These are phyloP conservation scores for Fragum whitleyi DNA, from an alignment of 2,888 invertebrate genomes.

Conservation along the genomic window DNA sequence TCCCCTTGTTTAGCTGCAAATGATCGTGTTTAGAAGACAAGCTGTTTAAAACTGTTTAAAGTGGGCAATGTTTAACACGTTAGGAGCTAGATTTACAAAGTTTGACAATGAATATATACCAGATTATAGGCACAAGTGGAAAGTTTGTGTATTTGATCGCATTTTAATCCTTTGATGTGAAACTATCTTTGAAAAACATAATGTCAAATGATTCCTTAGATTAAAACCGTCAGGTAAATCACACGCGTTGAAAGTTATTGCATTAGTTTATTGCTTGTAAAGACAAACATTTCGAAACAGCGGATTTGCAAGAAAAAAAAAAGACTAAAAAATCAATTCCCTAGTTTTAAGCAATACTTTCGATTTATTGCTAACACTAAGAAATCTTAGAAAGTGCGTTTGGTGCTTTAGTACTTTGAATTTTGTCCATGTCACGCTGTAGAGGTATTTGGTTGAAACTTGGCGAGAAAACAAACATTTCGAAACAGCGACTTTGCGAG, in stretches of 20 bases:
- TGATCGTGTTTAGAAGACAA: conserved; percentile 51
- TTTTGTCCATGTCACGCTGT: no score
- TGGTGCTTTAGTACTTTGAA: no score
- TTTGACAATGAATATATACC: conserved; percentile 57
- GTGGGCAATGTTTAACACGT: conserved; percentile 57
- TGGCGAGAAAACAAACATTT: no score
- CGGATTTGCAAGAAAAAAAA: no score
- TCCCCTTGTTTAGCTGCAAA: conserved; percentile 53
- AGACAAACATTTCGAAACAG: no score
- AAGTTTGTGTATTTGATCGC: conserved; percentile 46
- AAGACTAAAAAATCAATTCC: no score
- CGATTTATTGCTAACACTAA: no score
- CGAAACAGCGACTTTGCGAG: no score
- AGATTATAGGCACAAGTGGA: conserved; percentile 59
- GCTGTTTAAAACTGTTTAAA: conserved; percentile 43
- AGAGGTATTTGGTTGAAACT: no score
- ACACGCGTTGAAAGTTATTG: conserved; percentile 40
- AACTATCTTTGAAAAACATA: conserved; percentile 55
- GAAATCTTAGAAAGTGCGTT: no score
- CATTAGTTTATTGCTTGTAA: no score
- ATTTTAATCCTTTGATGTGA: conserved; percentile 62
- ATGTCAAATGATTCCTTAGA: conserved; percentile 53
- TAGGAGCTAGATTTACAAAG: conserved; percentile 57
- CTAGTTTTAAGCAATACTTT: no score
- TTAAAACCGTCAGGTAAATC: conserved; percentile 45